Evolutionary conservation across 2,113 vertebrate genomes (phyloP).

Genomic region (Ellobius talpinus): DNA sequence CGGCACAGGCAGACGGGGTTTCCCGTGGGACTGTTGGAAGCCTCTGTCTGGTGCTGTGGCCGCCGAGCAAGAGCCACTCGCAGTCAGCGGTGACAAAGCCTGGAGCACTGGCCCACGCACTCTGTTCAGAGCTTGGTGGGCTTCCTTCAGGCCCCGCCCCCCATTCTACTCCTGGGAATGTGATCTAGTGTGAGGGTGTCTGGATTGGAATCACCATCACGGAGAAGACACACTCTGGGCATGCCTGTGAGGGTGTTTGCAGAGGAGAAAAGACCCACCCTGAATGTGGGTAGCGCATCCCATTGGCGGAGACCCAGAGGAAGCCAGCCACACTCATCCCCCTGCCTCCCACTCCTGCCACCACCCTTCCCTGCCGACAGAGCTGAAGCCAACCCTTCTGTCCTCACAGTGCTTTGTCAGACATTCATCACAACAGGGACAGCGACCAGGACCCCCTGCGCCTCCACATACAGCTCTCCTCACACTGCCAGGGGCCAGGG

Average conservation of each 20-base stretch:
- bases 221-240: neutral
- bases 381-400: neutral
- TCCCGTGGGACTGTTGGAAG: neutral
- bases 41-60: neutral
- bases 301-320: neutral
- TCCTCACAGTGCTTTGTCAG: neutral
- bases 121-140: neutral
- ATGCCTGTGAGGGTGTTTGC: neutral
- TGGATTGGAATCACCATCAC: neutral
- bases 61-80: no score
- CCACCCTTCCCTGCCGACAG: neutral
- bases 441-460: neutral
- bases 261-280: no score
- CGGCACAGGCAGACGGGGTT: no score
- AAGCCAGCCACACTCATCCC: neutral
- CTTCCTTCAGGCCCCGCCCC: neutral
- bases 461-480: neutral
- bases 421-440: neutral
- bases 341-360: neutral
- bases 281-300: neutral
- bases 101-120: fast-evolving
- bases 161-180: neutral
- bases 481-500: neutral
- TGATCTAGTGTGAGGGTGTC: neutral
- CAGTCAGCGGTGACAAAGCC: neutral